Conservation (phyloP, 2,888 invertebrate genomes). For the Erpobdella octoculata region DNA sequence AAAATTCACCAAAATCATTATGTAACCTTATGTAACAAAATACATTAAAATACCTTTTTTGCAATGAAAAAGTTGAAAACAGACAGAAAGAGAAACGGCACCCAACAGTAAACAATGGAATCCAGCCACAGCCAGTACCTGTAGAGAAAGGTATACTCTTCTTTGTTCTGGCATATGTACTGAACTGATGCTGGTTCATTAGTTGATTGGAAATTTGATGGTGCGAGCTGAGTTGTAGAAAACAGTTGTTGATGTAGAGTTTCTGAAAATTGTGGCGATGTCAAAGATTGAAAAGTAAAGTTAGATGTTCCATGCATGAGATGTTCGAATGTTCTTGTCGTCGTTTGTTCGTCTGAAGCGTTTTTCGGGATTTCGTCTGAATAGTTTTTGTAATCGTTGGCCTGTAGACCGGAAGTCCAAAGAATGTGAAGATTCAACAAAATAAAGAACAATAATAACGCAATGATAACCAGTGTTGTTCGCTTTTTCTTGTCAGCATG, state of each 20-base stretch:
- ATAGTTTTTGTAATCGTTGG: not conserved
- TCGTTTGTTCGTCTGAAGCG: not conserved
- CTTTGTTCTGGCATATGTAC: constrained; percentile 30
- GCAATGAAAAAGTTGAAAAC: constrained; percentile 46
- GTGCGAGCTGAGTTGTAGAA: no score
- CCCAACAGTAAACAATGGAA: constrained; percentile 44
- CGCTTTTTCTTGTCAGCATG: constrained; percentile 37
- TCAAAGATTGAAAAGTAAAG: no score
- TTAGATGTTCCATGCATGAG: no score
- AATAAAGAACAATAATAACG: constrained; percentile 41
- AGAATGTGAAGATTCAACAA: constrained; percentile 45
- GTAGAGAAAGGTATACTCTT: constrained; percentile 34
- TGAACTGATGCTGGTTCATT: no score
- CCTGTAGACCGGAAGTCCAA: constrained; percentile 37
- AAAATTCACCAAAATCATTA: no score
- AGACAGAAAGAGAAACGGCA: constrained; percentile 44
- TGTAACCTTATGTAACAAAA: no score
- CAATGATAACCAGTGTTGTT: constrained; percentile 40
- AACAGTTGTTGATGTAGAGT: no score
- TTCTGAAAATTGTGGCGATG: no score
- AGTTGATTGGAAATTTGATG: no score
- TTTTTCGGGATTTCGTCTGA: not conserved
- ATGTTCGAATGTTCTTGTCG: no score
- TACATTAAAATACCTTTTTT: constrained; percentile 41
- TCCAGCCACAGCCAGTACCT: constrained; percentile 47